Evolutionary conservation across 2,888 invertebrate species (phyloP).

Genomic region (Ectobius pallidus): DNA sequence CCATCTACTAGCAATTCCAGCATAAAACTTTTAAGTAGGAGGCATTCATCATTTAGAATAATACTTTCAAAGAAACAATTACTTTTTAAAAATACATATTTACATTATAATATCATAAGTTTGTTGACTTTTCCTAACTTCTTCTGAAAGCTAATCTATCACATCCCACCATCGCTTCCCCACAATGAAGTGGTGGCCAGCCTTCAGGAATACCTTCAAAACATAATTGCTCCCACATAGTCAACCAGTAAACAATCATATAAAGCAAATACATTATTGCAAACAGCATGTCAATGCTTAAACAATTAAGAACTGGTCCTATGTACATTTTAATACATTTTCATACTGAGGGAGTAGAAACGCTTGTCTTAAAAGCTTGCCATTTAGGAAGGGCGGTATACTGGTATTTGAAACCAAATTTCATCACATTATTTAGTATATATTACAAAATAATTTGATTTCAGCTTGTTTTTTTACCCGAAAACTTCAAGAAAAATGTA

Average conservation of each 20-base stretch:
- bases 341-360: not conserved
- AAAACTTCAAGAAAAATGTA: no score
- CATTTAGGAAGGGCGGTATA: not conserved
- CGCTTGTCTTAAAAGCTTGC: not conserved
- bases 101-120: conserved; percentile 17
- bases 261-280: no score
- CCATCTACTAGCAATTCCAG: not conserved
- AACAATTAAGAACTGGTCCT: no score
- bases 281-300: no score
- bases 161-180: not conserved
- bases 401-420: not conserved
- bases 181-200: not conserved
- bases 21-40: not conserved
- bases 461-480: no score
- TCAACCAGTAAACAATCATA: conserved; percentile 1
- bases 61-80: no score
- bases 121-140: conserved; percentile 1
- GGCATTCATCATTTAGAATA: conserved; percentile 12
- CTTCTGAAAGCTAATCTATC: conserved; percentile 1
- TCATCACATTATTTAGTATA: no score
- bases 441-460: no score
- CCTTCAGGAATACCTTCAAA: not conserved
- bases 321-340: not conserved
- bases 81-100: no score
- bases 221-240: not conserved